These are phyloP conservation scores for Argya squamiceps DNA, from an alignment of 2,797 vertebrate species.

Conservation along the genomic window DNA sequence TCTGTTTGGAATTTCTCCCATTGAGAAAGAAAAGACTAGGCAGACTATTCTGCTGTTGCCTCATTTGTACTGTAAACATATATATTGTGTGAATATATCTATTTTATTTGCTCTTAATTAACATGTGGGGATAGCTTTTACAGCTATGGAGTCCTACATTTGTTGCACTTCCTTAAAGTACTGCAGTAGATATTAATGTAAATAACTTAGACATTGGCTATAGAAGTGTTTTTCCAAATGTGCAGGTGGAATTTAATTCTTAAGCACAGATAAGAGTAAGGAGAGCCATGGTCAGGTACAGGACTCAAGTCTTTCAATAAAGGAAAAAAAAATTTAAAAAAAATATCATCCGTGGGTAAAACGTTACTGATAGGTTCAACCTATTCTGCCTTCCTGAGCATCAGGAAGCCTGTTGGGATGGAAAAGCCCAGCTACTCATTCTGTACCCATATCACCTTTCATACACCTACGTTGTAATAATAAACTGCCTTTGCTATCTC, in stretches of 20 bases:
- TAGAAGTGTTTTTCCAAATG: constrained; percentile 35
- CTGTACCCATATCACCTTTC: rapidly evolving
- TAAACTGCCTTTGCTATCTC: not conserved
- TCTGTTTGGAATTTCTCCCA: not conserved
- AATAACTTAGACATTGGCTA: not conserved
- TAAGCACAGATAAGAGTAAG: constrained; percentile 31
- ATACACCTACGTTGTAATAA: not conserved
- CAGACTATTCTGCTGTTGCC: not conserved
- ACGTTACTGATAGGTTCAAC: not conserved
- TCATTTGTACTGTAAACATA: not conserved
- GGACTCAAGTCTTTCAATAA: not conserved
- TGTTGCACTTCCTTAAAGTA: not conserved
- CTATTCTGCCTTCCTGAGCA: not conserved
- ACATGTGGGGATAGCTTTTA: not conserved
- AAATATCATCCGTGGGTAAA: rapidly evolving
- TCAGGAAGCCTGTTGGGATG: not conserved
- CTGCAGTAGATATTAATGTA: not conserved
- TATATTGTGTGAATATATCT: not conserved
- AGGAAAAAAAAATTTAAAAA: not conserved
- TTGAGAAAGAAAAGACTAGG: not conserved
- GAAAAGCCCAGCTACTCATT: not conserved
- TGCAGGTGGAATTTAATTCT: constrained; percentile 43
- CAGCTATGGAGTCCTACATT: not conserved
- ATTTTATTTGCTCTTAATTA: not conserved
- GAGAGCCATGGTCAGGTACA: constrained; percentile 4